phyloP scores from a whole-genome alignment of 1,140 invertebrate genomes.

The Bicyclus anynana region DNA sequence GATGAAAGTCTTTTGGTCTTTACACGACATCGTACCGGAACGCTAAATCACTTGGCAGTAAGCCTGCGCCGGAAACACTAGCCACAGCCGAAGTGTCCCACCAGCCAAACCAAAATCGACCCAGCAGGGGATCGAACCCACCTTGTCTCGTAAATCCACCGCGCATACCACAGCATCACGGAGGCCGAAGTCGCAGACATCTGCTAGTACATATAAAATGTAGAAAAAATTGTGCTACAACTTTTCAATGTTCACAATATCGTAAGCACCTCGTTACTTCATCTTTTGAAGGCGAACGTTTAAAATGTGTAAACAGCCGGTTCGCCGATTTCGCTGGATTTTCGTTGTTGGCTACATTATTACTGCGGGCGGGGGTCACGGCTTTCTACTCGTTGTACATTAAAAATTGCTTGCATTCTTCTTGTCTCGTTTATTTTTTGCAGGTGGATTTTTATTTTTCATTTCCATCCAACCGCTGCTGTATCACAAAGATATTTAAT shows the following conservation, averaged over 20 bases:
- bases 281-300: conserved; percentile 27
- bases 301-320: conserved; percentile 41
- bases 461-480: conserved; percentile 44
- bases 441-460: conserved; percentile 55
- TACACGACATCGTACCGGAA: too few relatives aligned
- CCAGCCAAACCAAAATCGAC: too few relatives aligned
- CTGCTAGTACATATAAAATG: not conserved
- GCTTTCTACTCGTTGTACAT: conserved; percentile 59
- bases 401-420: conserved; percentile 76
- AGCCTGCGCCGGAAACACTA: too few relatives aligned
- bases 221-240: not conserved
- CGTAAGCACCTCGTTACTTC: conserved; percentile 27
- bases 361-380: conserved; percentile 49
- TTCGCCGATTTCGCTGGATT: conserved; percentile 45
- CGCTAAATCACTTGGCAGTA: too few relatives aligned
- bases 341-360: conserved; percentile 59
- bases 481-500: conserved; percentile 52
- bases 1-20: too few relatives aligned
- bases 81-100: too few relatives aligned
- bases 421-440: conserved; percentile 64
- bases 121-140: too few relatives aligned
- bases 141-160: too few relatives aligned
- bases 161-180: too few relatives aligned
- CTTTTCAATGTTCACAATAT: not conserved
- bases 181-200: not conserved